Evolutionary conservation across 1,140 invertebrate genomes (phyloP), one percentile per base, ranked within the genome.

Genomic region (Vanessa atalanta): DNA sequence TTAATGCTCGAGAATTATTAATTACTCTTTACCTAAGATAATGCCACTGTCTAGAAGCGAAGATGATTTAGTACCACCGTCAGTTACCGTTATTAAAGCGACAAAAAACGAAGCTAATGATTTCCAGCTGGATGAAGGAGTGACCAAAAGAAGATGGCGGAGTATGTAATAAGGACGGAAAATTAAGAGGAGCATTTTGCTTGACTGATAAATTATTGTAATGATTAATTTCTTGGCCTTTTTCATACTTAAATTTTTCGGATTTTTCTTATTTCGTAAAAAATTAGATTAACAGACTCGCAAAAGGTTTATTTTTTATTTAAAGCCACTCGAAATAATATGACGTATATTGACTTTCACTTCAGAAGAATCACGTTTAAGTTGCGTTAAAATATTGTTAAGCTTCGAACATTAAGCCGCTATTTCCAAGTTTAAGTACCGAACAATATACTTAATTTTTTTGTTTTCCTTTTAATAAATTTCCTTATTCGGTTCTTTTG

Each of bases 351-450:
- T 15, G 14, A 7, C 53, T n/a, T 9, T 9, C n/a, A 8, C 5
- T 23, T 55, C 16, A 23, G 11, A 20, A 55, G 20, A 16, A 55
- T 9, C 53, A 12, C 0, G 20, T 23, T 55, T 20, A 55, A 55
- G 2, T 53, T 67, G 43, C 65, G 50, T 55, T 11, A 67, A 67
- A 67, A 55, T 51, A 31, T 14, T 67, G 31, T 53, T 14, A 23
- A 67, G 55, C 16, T 67, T 67, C 26, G 47, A 67, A 23, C 51
- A 50, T 55, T 50, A 65, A 65, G 64, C 64, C 48, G 20, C n/a
- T 15, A 15, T 51, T 15, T 55, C 7, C 13, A 23, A 55, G 15
- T 55, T 55, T 16, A 20, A 11, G 16, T 55, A 55, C 20, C 16
- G 0, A 20, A 55, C 15, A 15, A 55, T 20, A 55, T 16, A 20